These are phyloP conservation scores for Antheraea mylitta DNA, from an alignment of 1,140 invertebrate genomes.

Conservation along the genomic window DNA sequence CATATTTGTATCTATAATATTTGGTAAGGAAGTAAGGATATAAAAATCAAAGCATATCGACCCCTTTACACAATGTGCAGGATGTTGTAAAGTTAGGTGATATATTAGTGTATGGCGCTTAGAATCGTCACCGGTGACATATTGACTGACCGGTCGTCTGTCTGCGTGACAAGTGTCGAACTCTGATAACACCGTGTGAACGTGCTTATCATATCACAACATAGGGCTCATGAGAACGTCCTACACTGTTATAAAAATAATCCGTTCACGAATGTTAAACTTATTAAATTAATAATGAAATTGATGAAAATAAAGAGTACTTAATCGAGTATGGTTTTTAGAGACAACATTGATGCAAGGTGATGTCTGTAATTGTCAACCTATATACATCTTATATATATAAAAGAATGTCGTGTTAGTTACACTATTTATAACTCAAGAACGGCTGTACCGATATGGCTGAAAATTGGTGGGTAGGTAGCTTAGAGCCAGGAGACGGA, in stretches of 20 bases:
- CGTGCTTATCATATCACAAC: conserved; percentile 25
- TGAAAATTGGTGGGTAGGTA: too few species aligned
- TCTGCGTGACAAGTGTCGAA: conserved; percentile 28
- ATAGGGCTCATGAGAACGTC: conserved; percentile 5
- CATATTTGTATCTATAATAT: too few species aligned
- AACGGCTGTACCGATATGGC: too few species aligned
- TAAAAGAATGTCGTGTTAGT: too few species aligned
- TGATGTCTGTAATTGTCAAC: too few species aligned
- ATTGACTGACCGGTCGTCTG: conserved; percentile 26
- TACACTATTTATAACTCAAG: too few species aligned
- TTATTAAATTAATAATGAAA: background rate
- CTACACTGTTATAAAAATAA: background rate
- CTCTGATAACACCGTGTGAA: conserved; percentile 34
- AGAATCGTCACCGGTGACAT: conserved; percentile 15
- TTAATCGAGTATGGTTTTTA: background rate
- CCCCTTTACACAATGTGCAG: background rate
- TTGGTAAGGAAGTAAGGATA: background rate
- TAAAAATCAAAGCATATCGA: background rate
- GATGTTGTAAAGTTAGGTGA: background rate
- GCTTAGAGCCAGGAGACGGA: too few species aligned
- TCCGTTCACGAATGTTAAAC: background rate
- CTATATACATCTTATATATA: too few species aligned
- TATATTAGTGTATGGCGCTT: background rate
- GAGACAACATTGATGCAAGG: too few species aligned
- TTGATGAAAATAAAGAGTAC: background rate